Conservation (phyloP, 1,140 invertebrate species). For the Lepidotrigona ventralis region DNA sequence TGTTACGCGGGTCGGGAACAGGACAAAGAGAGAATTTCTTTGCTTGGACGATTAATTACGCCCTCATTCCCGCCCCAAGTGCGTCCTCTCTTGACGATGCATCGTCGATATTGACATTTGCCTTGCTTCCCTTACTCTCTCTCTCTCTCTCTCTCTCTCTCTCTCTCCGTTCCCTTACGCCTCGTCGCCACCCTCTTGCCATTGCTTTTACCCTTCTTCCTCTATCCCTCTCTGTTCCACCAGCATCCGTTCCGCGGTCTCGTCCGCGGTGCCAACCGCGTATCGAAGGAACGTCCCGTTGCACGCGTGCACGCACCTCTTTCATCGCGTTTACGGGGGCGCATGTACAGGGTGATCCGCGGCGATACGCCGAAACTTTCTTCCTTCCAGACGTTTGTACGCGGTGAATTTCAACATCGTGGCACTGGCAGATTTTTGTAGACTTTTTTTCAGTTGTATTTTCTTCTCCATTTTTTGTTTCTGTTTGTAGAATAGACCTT, state of each 20-base stretch:
- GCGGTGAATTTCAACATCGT: too few species aligned
- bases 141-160: neutral
- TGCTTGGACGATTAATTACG: slow-evolving; percentile 77
- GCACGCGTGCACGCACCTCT: neutral
- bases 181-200: neutral
- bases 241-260: neutral
- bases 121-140: slow-evolving; percentile 67
- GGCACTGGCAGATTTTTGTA: too few species aligned
- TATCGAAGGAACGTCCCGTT: neutral
- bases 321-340: neutral
- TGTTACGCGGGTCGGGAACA: slow-evolving; percentile 3
- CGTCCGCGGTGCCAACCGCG: neutral
- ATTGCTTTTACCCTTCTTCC: slow-evolving; percentile 2
- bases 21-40: slow-evolving; percentile 60
- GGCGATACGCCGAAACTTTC: neutral
- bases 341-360: neutral
- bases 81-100: slow-evolving; percentile 67
- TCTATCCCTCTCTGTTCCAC: slow-evolving; percentile 13
- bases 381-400: too few species aligned
- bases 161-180: neutral
- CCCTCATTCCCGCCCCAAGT: slow-evolving; percentile 76
- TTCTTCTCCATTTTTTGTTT: too few species aligned
- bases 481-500: too few species aligned
- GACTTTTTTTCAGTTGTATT: too few species aligned
- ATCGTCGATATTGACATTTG: slow-evolving; percentile 77